Conservation (phyloP, 2,888 invertebrate species). For the Ochropacha duplaris region DNA sequence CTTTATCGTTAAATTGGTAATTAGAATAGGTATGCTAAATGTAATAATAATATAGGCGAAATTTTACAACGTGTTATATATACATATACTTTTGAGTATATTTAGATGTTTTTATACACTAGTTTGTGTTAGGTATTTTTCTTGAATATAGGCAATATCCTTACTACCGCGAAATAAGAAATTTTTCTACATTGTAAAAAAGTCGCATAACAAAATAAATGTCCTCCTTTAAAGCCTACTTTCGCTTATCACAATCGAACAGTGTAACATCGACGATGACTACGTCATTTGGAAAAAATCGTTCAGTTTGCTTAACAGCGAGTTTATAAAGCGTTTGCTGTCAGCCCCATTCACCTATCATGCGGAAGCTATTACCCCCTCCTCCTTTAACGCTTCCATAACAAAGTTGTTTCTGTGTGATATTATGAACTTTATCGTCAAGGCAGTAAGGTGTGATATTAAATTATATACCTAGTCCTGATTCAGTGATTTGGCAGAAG, state of each 20-base stretch:
- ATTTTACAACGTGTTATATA: too few relatives aligned
- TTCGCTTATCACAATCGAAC: background rate
- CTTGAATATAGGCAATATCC: background rate
- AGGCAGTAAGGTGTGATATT: slow-evolving; percentile 31
- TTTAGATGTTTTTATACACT: too few relatives aligned
- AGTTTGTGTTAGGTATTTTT: too few relatives aligned
- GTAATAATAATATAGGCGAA: too few relatives aligned
- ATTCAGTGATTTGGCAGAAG: background rate
- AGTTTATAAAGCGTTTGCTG: slow-evolving; percentile 42
- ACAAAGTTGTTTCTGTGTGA: background rate
- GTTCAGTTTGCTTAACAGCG: slow-evolving; percentile 35
- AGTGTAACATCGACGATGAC: slow-evolving; percentile 11
- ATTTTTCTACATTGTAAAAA: background rate
- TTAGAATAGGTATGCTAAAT: too few relatives aligned
- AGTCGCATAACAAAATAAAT: background rate
- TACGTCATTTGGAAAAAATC: slow-evolving; percentile 34
- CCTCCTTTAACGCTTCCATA: slow-evolving; percentile 27
- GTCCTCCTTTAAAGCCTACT: background rate
- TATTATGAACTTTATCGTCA: slow-evolving; percentile 22
- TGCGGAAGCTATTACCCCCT: slow-evolving; percentile 60
- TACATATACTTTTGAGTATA: too few relatives aligned
- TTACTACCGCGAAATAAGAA: background rate
- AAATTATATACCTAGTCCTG: background rate
- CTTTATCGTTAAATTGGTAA: too few relatives aligned
- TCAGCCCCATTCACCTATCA: slow-evolving; percentile 54